phyloP scores from a whole-genome alignment of 2,113 vertebrate species.

The Xiphophorus maculatus region DNA sequence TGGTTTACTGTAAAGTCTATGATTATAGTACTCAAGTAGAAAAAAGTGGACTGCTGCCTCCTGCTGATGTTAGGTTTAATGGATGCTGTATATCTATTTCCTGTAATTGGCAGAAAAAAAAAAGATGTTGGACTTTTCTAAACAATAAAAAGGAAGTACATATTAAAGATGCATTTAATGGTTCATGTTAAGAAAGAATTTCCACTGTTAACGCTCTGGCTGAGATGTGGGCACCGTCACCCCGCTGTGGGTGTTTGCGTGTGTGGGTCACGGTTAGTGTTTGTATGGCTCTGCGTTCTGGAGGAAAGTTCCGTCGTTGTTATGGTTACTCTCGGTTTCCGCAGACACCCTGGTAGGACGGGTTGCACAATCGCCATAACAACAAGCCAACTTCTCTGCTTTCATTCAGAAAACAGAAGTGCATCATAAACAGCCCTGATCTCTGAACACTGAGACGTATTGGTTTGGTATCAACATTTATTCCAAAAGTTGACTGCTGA shows the following conservation, averaged over 20 bases:
- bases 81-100: not conserved
- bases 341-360: slow-evolving; percentile 47
- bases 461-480: slow-evolving; percentile 4
- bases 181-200: slow-evolving; percentile 22
- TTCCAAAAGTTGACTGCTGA: not conserved
- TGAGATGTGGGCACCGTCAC: slow-evolving; percentile 32
- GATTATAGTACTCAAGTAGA: not conserved
- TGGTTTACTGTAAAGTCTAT: not conserved
- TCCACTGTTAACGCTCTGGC: slow-evolving; percentile 3
- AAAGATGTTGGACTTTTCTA: not conserved
- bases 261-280: slow-evolving; percentile 9
- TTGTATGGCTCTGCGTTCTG: slow-evolving; percentile 37
- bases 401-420: slow-evolving; percentile 30
- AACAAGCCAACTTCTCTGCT: slow-evolving; percentile 54
- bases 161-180: slow-evolving; percentile 17
- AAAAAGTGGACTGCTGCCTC: not conserved
- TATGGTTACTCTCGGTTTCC: slow-evolving; percentile 62
- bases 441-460: slow-evolving; percentile 4
- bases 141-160: not conserved
- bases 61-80: not conserved
- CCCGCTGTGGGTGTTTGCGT: slow-evolving; percentile 13
- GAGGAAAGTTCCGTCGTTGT: slow-evolving; percentile 57
- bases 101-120: not conserved
- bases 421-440: slow-evolving; percentile 7
- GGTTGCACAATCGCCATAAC: slow-evolving; percentile 58